Percentiles rank a stretch among this genome's conserved stretches.
Evolutionary conservation across 2,888 invertebrate genomes (phyloP).

Genomic region (Stenodema calcarata): DNA sequence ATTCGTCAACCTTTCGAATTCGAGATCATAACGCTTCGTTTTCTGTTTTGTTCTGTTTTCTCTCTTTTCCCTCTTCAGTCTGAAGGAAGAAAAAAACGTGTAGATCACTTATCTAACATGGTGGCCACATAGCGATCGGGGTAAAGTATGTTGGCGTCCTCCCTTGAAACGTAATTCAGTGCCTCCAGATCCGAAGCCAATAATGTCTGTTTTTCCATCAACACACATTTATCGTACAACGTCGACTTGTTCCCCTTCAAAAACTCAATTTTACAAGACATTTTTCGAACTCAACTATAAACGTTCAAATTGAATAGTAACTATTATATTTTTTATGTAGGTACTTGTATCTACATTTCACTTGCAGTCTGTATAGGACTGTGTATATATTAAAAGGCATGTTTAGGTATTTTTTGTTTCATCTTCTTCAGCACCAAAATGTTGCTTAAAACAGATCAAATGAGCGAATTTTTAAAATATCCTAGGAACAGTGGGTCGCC

Average conservation of each 20-base stretch:
- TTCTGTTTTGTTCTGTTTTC: not conserved
- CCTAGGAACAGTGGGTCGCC: too few species aligned
- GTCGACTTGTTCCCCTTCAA: not conserved
- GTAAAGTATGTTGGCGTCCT: not conserved
- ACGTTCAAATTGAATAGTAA: too few species aligned
- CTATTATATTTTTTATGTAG: too few species aligned
- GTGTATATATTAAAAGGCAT: too few species aligned
- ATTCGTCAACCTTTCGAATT: not conserved
- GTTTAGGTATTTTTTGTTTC: too few species aligned
- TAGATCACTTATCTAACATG: slow-evolving; percentile 13
- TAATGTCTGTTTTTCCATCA: not conserved
- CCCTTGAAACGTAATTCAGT: not conserved
- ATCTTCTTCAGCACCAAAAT: too few species aligned
- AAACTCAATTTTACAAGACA: too few species aligned
- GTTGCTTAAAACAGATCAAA: too few species aligned
- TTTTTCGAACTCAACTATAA: not conserved
- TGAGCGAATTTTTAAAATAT: too few species aligned
- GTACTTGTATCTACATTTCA: too few species aligned
- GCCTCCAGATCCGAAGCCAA: not conserved
- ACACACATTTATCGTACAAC: not conserved
- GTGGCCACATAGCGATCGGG: slow-evolving; percentile 2
- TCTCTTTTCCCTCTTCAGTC: not conserved
- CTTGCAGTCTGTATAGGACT: too few species aligned
- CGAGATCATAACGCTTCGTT: not conserved
- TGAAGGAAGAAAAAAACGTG: not conserved